phyloP scores from a whole-genome alignment of 2,113 vertebrate genomes.

The Nanorana parkeri region DNA sequence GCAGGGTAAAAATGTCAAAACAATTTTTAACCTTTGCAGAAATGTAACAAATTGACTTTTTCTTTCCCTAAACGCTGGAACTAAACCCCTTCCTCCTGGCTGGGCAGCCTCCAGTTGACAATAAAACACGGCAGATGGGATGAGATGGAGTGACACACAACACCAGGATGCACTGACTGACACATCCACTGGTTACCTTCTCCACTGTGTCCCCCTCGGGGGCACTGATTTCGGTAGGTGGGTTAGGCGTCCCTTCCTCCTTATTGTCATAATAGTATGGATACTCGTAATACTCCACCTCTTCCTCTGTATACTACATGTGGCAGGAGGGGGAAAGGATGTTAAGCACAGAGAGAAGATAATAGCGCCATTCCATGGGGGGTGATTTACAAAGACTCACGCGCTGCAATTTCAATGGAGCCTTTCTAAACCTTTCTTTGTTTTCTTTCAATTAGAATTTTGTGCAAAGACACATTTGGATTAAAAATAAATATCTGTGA shows the following conservation, averaged over 20 bases:
- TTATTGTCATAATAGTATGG: conserved; percentile 75
- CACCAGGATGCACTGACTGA: conserved; percentile 24
- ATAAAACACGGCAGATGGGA: conserved; percentile 34
- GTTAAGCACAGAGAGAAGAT: conserved; percentile 21
- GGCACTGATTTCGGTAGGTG: conserved; percentile 55
- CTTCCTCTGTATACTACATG: conserved; percentile 77
- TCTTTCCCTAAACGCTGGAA: too few relatives aligned
- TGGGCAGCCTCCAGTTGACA: conserved; percentile 38
- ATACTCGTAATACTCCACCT: conserved; percentile 75
- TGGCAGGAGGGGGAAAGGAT: conserved; percentile 57
- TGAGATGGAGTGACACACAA: conserved; percentile 46
- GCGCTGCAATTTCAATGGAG: too few relatives aligned
- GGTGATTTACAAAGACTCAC: too few relatives aligned
- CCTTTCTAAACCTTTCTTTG: too few relatives aligned
- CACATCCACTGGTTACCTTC: conserved; percentile 53
- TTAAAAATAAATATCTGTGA: too few relatives aligned
- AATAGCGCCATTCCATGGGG: conserved; percentile 30
- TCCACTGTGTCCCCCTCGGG: conserved; percentile 63
- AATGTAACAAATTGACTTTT: too few relatives aligned
- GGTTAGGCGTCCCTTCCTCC: conserved; percentile 65
- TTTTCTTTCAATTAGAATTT: too few relatives aligned
- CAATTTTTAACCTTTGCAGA: too few relatives aligned
- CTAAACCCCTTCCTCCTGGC: background rate
- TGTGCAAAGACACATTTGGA: too few relatives aligned
- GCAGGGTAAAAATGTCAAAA: too few relatives aligned